Percentiles rank a stretch among this genome's conserved stretches.
Conservation (phyloP, 35 echinoderm and acorn worm species). For the Patiria miniata region DNA sequence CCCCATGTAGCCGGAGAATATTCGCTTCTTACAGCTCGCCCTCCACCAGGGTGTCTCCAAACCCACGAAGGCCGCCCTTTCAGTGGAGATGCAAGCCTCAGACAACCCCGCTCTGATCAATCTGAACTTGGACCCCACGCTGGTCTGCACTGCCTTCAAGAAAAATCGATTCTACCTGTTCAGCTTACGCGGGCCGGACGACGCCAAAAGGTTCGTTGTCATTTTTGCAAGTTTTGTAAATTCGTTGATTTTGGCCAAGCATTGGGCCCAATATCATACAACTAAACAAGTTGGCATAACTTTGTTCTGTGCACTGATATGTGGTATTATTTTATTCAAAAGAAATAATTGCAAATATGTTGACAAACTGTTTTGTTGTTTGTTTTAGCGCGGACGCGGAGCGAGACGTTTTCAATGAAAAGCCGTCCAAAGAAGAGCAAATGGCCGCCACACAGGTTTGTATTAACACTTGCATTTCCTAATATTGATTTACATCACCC, state of each 20-base stretch:
- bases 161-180: constrained; percentile 97
- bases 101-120: constrained; percentile 79
- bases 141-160: constrained; percentile 97
- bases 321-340: no score
- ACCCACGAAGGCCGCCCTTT: constrained; percentile 64
- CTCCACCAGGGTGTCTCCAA: constrained; percentile 75
- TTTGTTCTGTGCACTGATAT: no score
- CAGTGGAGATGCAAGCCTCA: constrained; percentile 94
- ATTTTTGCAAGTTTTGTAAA: no score
- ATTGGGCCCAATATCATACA: no score
- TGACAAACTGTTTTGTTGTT: constrained; percentile 24
- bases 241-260: no score
- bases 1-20: constrained; percentile 82
- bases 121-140: constrained; percentile 65
- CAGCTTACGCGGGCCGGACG: constrained; percentile 75
- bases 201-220: constrained; percentile 74
- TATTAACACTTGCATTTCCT: neutral
- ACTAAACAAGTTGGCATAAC: no score
- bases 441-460: constrained; percentile 91
- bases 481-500: no score
- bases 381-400: constrained; percentile 84
- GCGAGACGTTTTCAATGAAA: constrained; percentile 99
- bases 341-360: no score
- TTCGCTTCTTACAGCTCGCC: constrained; percentile 81
- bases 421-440: constrained; percentile 97